A percentile compares a stretch with the other conserved stretches of the same genome.
phyloP scores from a whole-genome alignment of 2,113 vertebrate species.

The mouse (Mus musculus) region DNA sequence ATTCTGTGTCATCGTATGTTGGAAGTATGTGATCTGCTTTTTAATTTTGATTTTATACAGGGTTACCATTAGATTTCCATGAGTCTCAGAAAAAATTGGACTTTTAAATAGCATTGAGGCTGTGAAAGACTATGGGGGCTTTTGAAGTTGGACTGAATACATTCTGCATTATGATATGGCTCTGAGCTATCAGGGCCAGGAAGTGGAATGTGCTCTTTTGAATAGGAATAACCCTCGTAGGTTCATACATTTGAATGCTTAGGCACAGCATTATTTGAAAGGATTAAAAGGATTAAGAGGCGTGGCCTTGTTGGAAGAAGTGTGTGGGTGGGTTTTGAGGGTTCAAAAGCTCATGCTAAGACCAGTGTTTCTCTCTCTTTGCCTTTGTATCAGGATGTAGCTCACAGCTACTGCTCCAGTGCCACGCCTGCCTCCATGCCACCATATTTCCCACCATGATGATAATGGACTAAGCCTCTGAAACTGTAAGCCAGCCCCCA shows the following conservation, averaged over 20 bases:
- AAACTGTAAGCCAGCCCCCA: too few species aligned
- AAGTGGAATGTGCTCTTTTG: neutral
- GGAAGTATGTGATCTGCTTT: neutral
- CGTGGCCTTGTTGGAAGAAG: neutral
- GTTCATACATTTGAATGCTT: neutral
- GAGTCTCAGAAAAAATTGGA: neutral
- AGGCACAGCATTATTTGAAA: neutral
- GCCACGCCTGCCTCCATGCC: neutral
- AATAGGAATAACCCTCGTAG: neutral
- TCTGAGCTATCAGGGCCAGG: neutral
- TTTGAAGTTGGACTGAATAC: neutral
- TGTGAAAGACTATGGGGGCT: neutral
- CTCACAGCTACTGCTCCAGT: neutral
- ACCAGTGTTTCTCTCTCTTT: neutral
- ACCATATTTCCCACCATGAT: neutral
- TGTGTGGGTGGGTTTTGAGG: neutral
- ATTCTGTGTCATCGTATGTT: neutral
- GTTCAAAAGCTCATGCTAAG: neutral
- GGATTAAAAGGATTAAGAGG: neutral
- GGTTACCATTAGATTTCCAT: neutral
- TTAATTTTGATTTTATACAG: neutral
- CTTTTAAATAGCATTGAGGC: neutral
- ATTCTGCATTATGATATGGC: neutral
- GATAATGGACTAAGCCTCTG: too few species aligned
- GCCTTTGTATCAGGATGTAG: neutral